Evolutionary conservation across 1,140 invertebrate species (phyloP), one percentile per base, ranked within the genome.

Genomic region (Trichonephila clavata): DNA sequence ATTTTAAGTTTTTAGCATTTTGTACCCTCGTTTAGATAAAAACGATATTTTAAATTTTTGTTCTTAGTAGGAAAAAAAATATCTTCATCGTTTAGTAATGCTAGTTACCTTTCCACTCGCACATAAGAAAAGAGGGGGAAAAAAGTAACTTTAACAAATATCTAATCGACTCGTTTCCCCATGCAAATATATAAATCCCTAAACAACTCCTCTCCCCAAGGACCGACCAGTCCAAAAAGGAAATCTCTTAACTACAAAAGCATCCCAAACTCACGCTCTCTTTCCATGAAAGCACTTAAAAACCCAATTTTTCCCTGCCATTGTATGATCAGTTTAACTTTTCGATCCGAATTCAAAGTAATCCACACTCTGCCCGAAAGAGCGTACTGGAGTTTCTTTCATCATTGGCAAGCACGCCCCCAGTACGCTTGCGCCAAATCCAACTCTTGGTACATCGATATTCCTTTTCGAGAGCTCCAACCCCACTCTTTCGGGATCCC

Each of bases 261-360:
- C n/a, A 21, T 50, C 32, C 50, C 50, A 8, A 50, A 50, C 50
- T 50, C 24, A 27, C 65, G 65, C 65, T 61, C 14, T 14, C 24
- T 24, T 63, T 14, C 84, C 59, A 21, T 60, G 27, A 61, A 86
- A 86, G 24, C 84, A 60, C 84, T 86, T 60, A 86, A 86, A 86
- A 86, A 32, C 50, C 84, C 50, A 86, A 60, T 86, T 86, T 60
- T 60, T 61, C 57, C 16, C n/a, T 39, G 57, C 27, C 84, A 61
- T 86, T 86, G 59, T 86, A 63, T 39, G 50, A 86, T 86, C 84
- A 86, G 84, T 86, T 86, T 86, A 86, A 86, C 84, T 86, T 86
- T 86, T 63, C 84, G 59, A 86, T 86, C 84, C 39, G 50, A 61
- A 61, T 61, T 60, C 60, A 60, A 32, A 32, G 27, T 61, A 63